A percentile compares a stretch with the other conserved stretches of the same genome.
Evolutionary conservation across 1,140 invertebrate genomes (phyloP).

Genomic region (Zaprionus davidi): DNA sequence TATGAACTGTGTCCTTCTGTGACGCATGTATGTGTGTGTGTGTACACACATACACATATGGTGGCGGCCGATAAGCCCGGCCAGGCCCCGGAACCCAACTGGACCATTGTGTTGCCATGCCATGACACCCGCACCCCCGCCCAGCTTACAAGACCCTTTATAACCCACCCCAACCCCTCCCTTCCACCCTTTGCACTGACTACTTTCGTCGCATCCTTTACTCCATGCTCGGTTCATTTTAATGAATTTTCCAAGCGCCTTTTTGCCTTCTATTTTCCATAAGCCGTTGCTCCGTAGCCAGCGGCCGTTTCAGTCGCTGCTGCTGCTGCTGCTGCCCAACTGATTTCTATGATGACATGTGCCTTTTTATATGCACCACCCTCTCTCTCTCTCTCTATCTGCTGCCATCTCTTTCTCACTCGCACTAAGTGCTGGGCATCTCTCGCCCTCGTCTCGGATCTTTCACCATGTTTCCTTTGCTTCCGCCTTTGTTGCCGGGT

Average conservation of each 20-base stretch:
- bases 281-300: slow-evolving; percentile 66
- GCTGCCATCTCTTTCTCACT: not conserved
- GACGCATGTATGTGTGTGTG: slow-evolving; percentile 27
- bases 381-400: not conserved
- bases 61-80: slow-evolving; percentile 62
- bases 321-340: slow-evolving; percentile 27
- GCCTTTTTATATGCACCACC: slow-evolving; percentile 66
- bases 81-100: slow-evolving; percentile 52
- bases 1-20: slow-evolving; percentile 55
- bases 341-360: slow-evolving; percentile 82
- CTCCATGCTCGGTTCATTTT: slow-evolving; percentile 63
- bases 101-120: slow-evolving; percentile 70
- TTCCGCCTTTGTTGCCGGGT: slow-evolving; percentile 82
- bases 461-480: slow-evolving; percentile 79
- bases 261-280: slow-evolving; percentile 53
- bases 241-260: slow-evolving; percentile 74
- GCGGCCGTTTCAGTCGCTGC: slow-evolving; percentile 40
- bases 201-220: slow-evolving; percentile 4
- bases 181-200: not conserved
- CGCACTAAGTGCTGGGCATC: not conserved
- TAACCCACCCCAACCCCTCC: not conserved
- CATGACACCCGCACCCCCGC: not conserved
- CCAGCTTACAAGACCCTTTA: not conserved
- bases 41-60: slow-evolving; percentile 64
- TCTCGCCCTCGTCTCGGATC: slow-evolving; percentile 41